Evolutionary conservation across 2,888 invertebrate genomes (phyloP).

Genomic region (Oxyteleia sp.): DNA sequence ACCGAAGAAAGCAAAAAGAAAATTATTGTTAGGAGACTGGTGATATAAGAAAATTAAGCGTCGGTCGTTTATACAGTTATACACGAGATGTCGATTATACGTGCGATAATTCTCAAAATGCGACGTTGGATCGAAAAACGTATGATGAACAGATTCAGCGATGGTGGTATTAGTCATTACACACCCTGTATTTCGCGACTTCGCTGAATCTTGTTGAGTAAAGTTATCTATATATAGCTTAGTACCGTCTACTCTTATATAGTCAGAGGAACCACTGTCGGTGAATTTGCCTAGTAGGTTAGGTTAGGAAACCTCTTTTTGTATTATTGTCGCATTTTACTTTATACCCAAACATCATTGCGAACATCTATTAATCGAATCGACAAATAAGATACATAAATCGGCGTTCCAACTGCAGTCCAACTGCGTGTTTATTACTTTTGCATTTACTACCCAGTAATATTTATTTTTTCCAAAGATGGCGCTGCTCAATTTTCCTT

Average conservation of each 20-base stretch:
- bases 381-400: too few relatives aligned
- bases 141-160: slow-evolving; percentile 35
- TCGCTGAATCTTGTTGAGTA: slow-evolving; percentile 69
- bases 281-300: slow-evolving; percentile 44
- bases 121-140: slow-evolving; percentile 11
- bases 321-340: background rate
- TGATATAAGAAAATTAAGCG: too few relatives aligned
- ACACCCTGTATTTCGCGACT: slow-evolving; percentile 65
- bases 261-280: slow-evolving; percentile 60
- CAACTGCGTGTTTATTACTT: too few relatives aligned
- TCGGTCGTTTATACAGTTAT: too few relatives aligned
- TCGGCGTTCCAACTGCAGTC: too few relatives aligned
- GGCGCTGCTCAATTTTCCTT: too few relatives aligned
- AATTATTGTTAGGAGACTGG: too few relatives aligned
- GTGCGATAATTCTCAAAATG: too few relatives aligned
- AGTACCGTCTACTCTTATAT: slow-evolving; percentile 68
- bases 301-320: slow-evolving; percentile 41
- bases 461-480: background rate
- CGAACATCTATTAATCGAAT: too few relatives aligned
- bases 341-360: too few relatives aligned
- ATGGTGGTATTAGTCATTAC: slow-evolving; percentile 64
- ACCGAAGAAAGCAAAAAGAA: too few relatives aligned
- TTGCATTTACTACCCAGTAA: background rate
- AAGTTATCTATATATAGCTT: slow-evolving; percentile 71
- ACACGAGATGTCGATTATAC: too few relatives aligned